Percentiles rank a stretch among this genome's conserved stretches.
These are phyloP conservation scores for Pseudopodoces humilis DNA, from an alignment of 2,113 vertebrate species.

Conservation along the genomic window DNA sequence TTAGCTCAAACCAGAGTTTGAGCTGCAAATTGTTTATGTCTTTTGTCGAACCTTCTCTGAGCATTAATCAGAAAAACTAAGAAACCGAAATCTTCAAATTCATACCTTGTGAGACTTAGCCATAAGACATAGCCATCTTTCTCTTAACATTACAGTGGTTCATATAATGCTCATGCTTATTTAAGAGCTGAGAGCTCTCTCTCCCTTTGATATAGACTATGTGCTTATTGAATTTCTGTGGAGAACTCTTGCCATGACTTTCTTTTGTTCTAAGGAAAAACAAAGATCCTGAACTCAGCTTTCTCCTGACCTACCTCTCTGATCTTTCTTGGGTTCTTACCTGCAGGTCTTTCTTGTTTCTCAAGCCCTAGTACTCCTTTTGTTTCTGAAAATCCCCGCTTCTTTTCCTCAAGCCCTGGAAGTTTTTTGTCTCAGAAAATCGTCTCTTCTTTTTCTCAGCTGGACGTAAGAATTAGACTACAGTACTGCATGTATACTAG, in stretches of 20 bases:
- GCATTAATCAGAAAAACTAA: background rate
- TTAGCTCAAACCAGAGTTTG: background rate
- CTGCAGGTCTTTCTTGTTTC: background rate
- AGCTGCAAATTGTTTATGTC: background rate
- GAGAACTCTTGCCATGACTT: background rate
- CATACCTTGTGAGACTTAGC: background rate
- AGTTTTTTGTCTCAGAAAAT: background rate
- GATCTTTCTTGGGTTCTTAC: background rate
- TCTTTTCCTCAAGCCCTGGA: background rate
- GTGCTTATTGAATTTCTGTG: background rate
- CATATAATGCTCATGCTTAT: background rate
- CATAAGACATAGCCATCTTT: background rate
- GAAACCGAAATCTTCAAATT: background rate
- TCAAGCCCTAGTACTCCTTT: background rate
- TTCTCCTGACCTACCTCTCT: background rate
- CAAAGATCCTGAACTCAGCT: background rate
- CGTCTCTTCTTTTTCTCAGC: background rate
- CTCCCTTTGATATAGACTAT: background rate
- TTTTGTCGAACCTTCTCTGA: background rate
- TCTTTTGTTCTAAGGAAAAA: background rate
- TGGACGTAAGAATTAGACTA: background rate
- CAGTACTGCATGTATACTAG: background rate
- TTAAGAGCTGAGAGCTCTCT: background rate
- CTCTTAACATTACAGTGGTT: background rate
- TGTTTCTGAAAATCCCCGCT: background rate